Evolutionary conservation across 2,888 invertebrate genomes (phyloP).

Genomic region (Cheilosia urbana): DNA sequence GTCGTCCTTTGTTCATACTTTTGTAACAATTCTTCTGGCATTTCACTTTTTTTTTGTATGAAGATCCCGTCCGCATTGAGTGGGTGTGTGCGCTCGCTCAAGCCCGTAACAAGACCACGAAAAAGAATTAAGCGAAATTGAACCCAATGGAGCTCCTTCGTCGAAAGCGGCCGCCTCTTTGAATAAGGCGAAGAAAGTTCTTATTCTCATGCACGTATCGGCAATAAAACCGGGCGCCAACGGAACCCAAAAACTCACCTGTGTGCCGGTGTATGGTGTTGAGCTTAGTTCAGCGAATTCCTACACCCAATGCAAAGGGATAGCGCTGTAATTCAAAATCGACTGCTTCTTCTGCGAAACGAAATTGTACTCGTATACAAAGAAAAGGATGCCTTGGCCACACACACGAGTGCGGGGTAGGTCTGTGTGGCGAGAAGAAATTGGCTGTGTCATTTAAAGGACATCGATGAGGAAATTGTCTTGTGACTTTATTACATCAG

Average conservation of each 20-base stretch:
- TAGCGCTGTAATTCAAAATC: constrained; percentile 65
- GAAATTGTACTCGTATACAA: not conserved
- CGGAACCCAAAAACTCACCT: constrained; percentile 53
- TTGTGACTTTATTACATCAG: constrained; percentile 72
- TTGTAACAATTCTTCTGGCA: constrained; percentile 27
- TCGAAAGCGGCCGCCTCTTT: constrained; percentile 26
- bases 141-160: constrained; percentile 49
- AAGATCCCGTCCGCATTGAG: constrained; percentile 4
- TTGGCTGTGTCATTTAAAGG: constrained; percentile 44
- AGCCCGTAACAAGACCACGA: constrained; percentile 59
- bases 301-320: constrained; percentile 46
- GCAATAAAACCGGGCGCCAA: constrained; percentile 69
- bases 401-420: not conserved
- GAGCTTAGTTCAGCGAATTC: constrained; percentile 66
- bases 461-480: constrained; percentile 57
- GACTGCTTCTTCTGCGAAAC: constrained; percentile 26
- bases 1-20: constrained; percentile 64
- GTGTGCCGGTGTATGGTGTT: constrained; percentile 4
- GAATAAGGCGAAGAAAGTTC: constrained; percentile 28
- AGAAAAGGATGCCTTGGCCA: not conserved
- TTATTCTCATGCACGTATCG: constrained; percentile 60
- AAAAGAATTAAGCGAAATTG: constrained; percentile 55
- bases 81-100: constrained; percentile 31
- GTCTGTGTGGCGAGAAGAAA: not conserved
- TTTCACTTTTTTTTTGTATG: constrained; percentile 24